Evolutionary conservation across 1,140 invertebrate species (phyloP), one percentile per base, ranked within the genome.

Genomic region (Argopecten irradians): DNA sequence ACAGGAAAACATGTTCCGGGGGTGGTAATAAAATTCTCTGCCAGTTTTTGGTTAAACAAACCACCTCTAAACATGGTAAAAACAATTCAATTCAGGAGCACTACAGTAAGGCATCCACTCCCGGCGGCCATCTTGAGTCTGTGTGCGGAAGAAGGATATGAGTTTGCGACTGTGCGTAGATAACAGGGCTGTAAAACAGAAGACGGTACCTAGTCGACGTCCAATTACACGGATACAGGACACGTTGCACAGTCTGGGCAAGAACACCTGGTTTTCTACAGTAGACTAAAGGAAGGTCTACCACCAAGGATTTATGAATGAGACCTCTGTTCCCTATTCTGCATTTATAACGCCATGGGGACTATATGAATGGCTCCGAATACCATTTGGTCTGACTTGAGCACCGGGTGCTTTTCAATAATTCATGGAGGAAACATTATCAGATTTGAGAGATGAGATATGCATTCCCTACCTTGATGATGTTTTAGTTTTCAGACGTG

Each of bases 261-360:
- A 88, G 16, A 87, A 34, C n/a, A 33, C 22, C 22, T 89, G 84
- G 86, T 91, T 90, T 83, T 85, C 87, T 0, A 28, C 87, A 22
- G n/a, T 91, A 11, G 87, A 91, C 35, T 89, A 90, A 46, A 85
- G 85, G 13, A 89, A 90, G 83, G 87, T 86, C 11, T 89, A 90
- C 28, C 89, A 90, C 33, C 91, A 90, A 35, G 89, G 87, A 34
- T 83, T 87, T 41, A 43, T 90, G 34, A 36, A 36, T 3, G 46
- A 83, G 35, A 5, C 36, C 5, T 5, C 5, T 8, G 13, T n/a
- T n/a, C n/a, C n/a, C n/a, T 39, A 39, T 13, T 8, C 36, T 39
- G 5, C 36, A 39, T 39, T 39, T 39, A 39, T 39, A 8, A 39
- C 36, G 13, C 36, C 36, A 39, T 39, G 36, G 36, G 36, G 36